Evolutionary conservation across 1,140 invertebrate species (phyloP), one percentile per base, ranked within the genome.

Genomic region (Aphelenchoides fujianensis): DNA sequence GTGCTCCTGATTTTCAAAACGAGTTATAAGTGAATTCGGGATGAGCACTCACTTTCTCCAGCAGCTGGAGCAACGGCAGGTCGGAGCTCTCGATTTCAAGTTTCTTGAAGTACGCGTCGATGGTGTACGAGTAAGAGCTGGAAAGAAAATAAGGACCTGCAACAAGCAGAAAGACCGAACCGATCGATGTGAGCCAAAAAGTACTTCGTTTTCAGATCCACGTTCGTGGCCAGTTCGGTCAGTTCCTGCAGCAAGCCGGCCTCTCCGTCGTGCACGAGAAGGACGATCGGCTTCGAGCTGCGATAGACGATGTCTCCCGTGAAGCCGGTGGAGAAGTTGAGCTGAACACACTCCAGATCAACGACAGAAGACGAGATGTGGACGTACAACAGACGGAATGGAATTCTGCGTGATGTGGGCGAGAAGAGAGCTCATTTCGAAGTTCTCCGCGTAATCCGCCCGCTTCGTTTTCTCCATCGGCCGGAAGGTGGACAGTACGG

Each of bases 321-420:
- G 36, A 76, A 76, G 19, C 74, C 74, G 23, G 48, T 9, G 2
- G 62, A 53, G 32, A 76, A 53, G 35, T 76, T 53, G 0, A 76
- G 48, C 72, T 73, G 7, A 52, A 73, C 55, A 27, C 34, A 19
- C 1, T 9, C 30, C 36, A n/a, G 2, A 1, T 35, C 52, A 68
- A 68, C 9, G 12, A 23, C n/a, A 0, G 19, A 59, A 67, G 19
- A 32, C 36, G 5, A 19, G 5, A n/a, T 1, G 37, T 52, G 28
- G 54, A 52, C 55, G 30, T 57, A 73, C 70, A 34, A 76, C 31
- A 19, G 41, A 57, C 28, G 74, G 74, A 75, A 77, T 34, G 9
- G 71, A 74, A 23, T 37, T 55, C 2, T 69, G 63, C 3, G 74
- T 76, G 30, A 76, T 64, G 28, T 76, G 74, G 5, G 55, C 36